Evolutionary conservation across 2,888 invertebrate species (phyloP).

Genomic region (Idaea dimidiata): DNA sequence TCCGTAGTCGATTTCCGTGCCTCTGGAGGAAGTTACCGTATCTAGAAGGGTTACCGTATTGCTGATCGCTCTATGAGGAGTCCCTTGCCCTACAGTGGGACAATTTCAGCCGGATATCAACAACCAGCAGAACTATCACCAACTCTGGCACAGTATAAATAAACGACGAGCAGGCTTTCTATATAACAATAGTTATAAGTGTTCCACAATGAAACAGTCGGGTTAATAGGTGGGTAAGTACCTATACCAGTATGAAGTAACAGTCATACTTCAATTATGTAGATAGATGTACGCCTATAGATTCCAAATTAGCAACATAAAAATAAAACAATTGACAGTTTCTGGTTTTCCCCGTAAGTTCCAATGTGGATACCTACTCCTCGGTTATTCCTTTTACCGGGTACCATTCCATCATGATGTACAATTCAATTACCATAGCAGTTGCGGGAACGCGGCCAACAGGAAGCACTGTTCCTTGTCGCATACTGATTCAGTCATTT

Average conservation of each 20-base stretch:
- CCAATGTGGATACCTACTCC: no score
- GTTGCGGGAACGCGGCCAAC: constrained; percentile 67
- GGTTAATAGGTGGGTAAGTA: not conserved
- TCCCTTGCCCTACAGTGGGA: no score
- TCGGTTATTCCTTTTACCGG: constrained; percentile 34
- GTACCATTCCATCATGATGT: constrained; percentile 53
- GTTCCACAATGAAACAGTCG: no score
- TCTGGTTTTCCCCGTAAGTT: constrained; percentile 45
- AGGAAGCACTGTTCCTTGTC: constrained; percentile 55
- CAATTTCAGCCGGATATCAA: no score
- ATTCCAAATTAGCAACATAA: constrained; percentile 26
- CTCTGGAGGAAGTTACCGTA: no score
- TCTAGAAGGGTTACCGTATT: no score
- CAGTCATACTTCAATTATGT: constrained; percentile 5
- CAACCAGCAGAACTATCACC: no score
- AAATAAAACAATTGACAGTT: constrained; percentile 37
- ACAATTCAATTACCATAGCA: constrained; percentile 72
- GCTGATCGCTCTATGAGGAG: no score
- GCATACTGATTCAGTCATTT: constrained; percentile 60
- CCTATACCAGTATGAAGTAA: not conserved
- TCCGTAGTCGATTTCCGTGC: no score
- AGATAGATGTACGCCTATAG: constrained; percentile 21
- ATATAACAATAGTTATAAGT: no score
- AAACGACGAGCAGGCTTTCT: no score
- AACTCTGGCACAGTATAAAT: no score